A percentile compares a stretch with the other conserved stretches of the same genome.
Conservation (phyloP, 2,888 invertebrate genomes). For the Macaria liturata region DNA sequence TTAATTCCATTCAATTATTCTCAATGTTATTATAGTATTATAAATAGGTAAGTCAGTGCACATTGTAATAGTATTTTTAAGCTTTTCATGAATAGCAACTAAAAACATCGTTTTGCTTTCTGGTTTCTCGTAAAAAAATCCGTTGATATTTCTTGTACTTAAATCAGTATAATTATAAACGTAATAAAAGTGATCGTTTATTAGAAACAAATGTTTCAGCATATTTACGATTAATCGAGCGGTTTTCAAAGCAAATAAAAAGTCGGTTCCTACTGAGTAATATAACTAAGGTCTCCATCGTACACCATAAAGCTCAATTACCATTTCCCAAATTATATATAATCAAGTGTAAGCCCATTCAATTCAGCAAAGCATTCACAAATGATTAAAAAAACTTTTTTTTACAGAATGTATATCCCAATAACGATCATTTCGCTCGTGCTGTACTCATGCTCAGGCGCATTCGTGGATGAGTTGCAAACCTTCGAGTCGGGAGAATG, state of each 20-base stretch:
- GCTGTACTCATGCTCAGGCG: slow-evolving; percentile 40
- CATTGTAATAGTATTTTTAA: no score
- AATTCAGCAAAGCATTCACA: not conserved
- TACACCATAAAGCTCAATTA: no score
- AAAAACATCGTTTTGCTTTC: no score
- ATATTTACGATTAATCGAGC: no score
- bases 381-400: slow-evolving; percentile 5
- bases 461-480: slow-evolving; percentile 59
- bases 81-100: no score
- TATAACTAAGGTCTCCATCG: no score
- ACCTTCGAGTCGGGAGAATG: slow-evolving; percentile 51
- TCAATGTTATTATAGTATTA: slow-evolving; percentile 3
- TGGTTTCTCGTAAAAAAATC: no score
- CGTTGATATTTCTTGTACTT: not conserved
- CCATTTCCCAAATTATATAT: no score
- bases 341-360: no score
- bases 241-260: no score
- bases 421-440: slow-evolving; percentile 18
- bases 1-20: slow-evolving; percentile 4
- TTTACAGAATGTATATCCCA: slow-evolving; percentile 27
- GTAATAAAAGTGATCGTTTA: not conserved
- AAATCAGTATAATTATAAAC: not conserved
- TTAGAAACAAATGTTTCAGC: no score
- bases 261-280: no score
- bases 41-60: slow-evolving; percentile 10